Conservation (phyloP, 2,113 vertebrate species). For the Petrocephalus zakoni region DNA sequence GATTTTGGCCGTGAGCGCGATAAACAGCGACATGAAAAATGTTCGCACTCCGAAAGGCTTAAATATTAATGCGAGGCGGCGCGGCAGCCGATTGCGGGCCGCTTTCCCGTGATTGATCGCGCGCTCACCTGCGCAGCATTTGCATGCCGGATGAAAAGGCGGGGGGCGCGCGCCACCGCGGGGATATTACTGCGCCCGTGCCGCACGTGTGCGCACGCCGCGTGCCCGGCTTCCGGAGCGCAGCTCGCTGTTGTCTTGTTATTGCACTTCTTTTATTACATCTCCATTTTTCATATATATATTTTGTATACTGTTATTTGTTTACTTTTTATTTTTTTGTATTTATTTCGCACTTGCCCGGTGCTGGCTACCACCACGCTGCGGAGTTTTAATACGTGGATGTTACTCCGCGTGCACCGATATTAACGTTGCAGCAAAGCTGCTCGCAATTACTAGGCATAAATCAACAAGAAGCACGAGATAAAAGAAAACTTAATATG, state of each 20-base stretch:
- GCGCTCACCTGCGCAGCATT: conserved; percentile 61
- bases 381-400: conserved; percentile 43
- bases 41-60: conserved; percentile 44
- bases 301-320: conserved; percentile 9
- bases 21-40: conserved; percentile 34
- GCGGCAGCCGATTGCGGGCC: conserved; percentile 59
- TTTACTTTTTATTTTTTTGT: background rate
- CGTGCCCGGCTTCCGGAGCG: conserved; percentile 38
- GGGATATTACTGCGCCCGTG: conserved; percentile 43
- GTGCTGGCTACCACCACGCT: conserved; percentile 43
- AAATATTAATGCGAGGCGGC: conserved; percentile 64
- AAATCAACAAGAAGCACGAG: conserved; percentile 9
- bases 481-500: conserved; percentile 42
- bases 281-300: conserved; percentile 24
- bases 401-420: conserved; percentile 54
- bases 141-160: conserved; percentile 66
- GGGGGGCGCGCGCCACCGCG: conserved; percentile 43
- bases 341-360: conserved; percentile 44
- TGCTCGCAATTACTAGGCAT: conserved; percentile 19
- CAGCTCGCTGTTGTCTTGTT: background rate
- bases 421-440: conserved; percentile 47
- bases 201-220: conserved; percentile 49
- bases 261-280: conserved; percentile 21
- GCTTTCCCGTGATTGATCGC: conserved; percentile 66
- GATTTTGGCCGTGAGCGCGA: conserved; percentile 23